Percentiles rank a stretch among this genome's conserved stretches.
Conservation (phyloP, 2,888 invertebrate species). For the Tolmerus cingulatus region DNA sequence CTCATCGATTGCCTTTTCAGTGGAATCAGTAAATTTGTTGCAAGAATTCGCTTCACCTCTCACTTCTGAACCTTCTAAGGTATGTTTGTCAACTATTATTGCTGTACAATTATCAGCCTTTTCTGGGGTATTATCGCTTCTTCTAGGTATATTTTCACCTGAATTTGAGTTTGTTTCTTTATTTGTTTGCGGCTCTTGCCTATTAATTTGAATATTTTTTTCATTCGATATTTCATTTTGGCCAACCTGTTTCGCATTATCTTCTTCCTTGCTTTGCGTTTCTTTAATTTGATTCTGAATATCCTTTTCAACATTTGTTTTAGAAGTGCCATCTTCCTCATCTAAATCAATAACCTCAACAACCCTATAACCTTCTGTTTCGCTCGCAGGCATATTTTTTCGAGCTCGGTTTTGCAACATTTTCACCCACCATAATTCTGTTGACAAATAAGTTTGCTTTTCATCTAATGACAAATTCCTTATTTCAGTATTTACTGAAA, state of each 20-base stretch:
- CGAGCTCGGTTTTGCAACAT: neutral
- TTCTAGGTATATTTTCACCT: neutral
- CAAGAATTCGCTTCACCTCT: neutral
- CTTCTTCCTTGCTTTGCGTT: neutral
- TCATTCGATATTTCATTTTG: neutral
- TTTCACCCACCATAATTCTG: neutral
- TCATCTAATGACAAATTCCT: neutral
- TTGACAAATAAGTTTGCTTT: neutral
- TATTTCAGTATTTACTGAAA: neutral
- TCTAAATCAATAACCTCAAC: conserved; percentile 10
- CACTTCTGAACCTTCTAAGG: neutral
- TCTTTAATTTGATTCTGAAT: neutral
- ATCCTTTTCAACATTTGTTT: neutral
- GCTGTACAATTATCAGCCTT: neutral
- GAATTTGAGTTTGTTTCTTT: neutral
- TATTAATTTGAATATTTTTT: neutral
- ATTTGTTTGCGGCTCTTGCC: neutral
- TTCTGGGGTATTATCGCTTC: neutral
- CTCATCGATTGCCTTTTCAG: neutral
- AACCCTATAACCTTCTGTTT: neutral
- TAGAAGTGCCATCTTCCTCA: neutral
- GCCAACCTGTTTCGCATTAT: neutral
- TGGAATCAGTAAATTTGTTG: neutral
- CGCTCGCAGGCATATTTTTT: neutral
- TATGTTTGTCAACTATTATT: neutral